Conservation (phyloP, 1,140 invertebrate genomes). For the Gerris buenoi region DNA sequence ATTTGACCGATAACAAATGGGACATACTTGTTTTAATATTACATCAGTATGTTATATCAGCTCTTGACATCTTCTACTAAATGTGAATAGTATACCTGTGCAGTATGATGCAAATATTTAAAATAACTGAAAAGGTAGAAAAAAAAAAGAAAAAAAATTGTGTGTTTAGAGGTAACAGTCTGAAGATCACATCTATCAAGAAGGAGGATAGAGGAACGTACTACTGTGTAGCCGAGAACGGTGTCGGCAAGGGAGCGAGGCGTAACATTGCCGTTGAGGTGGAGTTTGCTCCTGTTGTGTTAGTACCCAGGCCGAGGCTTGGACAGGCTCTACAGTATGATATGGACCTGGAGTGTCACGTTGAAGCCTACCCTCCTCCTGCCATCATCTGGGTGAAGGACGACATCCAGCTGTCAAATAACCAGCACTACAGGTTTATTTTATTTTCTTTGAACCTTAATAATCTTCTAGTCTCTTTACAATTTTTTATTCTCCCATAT, state of each 20-base stretch:
- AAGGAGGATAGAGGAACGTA: constrained; percentile 84
- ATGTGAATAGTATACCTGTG: too few species aligned
- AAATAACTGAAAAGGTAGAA: too few species aligned
- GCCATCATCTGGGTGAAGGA: constrained; percentile 78
- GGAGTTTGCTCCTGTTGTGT: constrained; percentile 73
- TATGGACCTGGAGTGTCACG: constrained; percentile 81
- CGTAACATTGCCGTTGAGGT: constrained; percentile 80
- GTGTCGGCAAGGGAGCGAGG: constrained; percentile 64
- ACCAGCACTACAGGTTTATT: constrained; percentile 74
- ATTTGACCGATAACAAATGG: too few species aligned
- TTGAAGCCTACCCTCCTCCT: constrained; percentile 81
- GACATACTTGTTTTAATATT: too few species aligned
- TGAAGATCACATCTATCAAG: constrained; percentile 60
- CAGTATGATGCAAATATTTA: too few species aligned
- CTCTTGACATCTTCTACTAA: too few species aligned
- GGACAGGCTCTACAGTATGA: constrained; percentile 81
- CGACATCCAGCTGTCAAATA: constrained; percentile 60
- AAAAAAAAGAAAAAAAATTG: too few species aligned
- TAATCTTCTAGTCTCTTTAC: too few species aligned
- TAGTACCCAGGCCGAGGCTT: constrained; percentile 58
- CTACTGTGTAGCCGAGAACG: constrained; percentile 86
- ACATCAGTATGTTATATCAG: too few species aligned
- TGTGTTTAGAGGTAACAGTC: constrained; percentile 55
- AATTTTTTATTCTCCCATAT: too few species aligned
- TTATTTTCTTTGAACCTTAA: too few species aligned